phyloP scores from a whole-genome alignment of 1,140 invertebrate species.

The Neuroterus valhalla region DNA sequence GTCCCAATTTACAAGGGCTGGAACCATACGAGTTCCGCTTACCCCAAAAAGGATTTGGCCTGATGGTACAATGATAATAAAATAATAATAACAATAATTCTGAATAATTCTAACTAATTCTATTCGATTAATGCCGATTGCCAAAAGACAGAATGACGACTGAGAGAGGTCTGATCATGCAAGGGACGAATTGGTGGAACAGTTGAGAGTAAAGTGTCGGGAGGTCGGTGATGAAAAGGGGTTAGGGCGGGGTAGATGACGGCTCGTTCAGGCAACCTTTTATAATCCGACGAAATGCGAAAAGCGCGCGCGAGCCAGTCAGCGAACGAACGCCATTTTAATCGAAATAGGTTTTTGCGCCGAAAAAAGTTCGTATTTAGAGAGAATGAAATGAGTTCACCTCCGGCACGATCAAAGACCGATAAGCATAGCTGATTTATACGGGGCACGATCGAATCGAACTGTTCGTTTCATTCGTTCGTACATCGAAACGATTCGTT shows the following conservation, averaged over 20 bases:
- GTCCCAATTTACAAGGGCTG: too few species aligned
- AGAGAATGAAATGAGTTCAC: conserved; percentile 75
- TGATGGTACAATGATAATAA: too few species aligned
- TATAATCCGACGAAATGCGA: conserved; percentile 57
- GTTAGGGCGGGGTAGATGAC: neutral
- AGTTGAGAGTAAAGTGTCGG: neutral
- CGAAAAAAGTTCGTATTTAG: conserved; percentile 74
- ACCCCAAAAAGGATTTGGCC: too few species aligned
- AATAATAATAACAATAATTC: too few species aligned
- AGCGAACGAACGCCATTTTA: conserved; percentile 66
- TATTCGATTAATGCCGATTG: too few species aligned
- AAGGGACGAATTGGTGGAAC: neutral
- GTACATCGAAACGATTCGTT: conserved; percentile 60
- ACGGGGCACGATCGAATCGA: conserved; percentile 61
- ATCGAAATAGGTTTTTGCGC: conserved; percentile 75
- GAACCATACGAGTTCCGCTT: too few species aligned
- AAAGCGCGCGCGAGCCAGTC: conserved; percentile 46
- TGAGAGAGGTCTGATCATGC: neutral
- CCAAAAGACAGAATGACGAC: neutral
- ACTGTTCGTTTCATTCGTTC: conserved; percentile 64
- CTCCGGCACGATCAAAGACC: conserved; percentile 74
- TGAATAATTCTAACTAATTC: too few species aligned
- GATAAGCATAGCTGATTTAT: conserved; percentile 74
- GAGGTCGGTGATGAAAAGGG: conserved; percentile 42
- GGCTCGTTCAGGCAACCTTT: conserved; percentile 52